Conservation (phyloP, 2,797 vertebrate genomes). For the Oceanodroma leucorhoa region DNA sequence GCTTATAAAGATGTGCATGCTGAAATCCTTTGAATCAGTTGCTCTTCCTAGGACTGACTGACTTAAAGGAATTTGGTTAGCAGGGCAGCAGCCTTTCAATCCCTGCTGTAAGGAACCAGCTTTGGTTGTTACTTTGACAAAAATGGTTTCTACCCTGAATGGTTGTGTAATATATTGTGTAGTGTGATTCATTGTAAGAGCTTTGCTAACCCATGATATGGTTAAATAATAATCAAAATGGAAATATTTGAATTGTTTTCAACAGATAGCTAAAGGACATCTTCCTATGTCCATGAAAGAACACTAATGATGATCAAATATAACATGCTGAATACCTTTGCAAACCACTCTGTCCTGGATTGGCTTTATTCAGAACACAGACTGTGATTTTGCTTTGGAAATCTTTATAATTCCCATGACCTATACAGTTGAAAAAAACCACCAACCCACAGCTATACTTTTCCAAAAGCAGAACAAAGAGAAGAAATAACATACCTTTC, state of each 20-base stretch:
- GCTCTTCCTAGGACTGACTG: background rate
- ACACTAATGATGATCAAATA: slow-evolving; percentile 41
- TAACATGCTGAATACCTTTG: slow-evolving; percentile 44
- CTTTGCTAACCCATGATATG: background rate
- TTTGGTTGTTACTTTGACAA: background rate
- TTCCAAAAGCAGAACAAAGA: slow-evolving; percentile 72
- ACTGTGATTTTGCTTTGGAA: slow-evolving; percentile 62
- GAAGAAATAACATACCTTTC: slow-evolving; percentile 73
- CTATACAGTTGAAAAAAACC: slow-evolving; percentile 58
- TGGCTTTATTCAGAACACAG: slow-evolving; percentile 49
- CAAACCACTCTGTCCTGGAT: slow-evolving; percentile 32
- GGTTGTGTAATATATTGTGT: background rate
- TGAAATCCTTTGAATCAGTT: background rate
- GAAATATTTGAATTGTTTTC: background rate
- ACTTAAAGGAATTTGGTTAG: background rate
- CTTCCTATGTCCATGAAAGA: slow-evolving; percentile 6
- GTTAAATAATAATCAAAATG: background rate
- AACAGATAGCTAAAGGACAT: background rate
- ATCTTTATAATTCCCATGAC: slow-evolving; percentile 63
- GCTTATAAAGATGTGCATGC: background rate
- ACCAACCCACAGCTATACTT: slow-evolving; percentile 46
- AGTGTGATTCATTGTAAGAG: background rate
- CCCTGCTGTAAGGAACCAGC: background rate
- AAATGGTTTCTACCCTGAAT: background rate
- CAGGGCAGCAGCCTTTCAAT: background rate